Evolutionary conservation across 2,113 vertebrate species (phyloP).

Genomic region (Pavo muticus): DNA sequence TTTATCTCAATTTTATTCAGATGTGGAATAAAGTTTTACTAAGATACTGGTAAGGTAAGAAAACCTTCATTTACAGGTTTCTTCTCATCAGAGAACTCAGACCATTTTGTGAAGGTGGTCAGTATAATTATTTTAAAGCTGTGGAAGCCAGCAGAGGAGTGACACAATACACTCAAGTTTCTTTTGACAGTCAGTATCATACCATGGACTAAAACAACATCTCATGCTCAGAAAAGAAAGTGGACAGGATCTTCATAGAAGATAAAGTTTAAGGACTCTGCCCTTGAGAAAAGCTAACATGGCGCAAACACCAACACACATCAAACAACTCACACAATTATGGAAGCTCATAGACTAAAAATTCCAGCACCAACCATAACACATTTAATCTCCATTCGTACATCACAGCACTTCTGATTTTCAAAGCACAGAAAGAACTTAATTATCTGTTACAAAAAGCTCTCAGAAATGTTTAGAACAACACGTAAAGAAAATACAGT

Average conservation of each 20-base stretch:
- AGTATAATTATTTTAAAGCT: background rate
- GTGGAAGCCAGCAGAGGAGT: background rate
- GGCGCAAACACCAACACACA: background rate
- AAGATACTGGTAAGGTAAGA: background rate
- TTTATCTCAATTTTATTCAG: background rate
- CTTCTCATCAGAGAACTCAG: background rate
- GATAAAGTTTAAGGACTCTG: background rate
- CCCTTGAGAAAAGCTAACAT: background rate
- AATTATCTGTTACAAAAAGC: conserved; percentile 22
- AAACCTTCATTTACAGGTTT: background rate
- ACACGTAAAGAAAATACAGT: background rate
- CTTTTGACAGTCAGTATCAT: background rate
- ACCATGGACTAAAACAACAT: background rate
- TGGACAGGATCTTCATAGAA: too few species aligned
- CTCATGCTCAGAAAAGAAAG: background rate
- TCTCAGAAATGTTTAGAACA: conserved; percentile 11
- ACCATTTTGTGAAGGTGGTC: background rate
- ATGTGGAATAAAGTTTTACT: background rate
- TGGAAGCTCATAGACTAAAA: background rate
- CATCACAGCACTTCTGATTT: background rate
- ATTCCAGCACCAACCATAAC: background rate
- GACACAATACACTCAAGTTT: background rate
- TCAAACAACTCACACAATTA: background rate
- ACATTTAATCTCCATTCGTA: background rate
- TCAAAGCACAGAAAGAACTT: background rate